Evolutionary conservation across 1,140 invertebrate species (phyloP), one percentile per base, ranked within the genome.

Genomic region (Mercenaria mercenaria): DNA sequence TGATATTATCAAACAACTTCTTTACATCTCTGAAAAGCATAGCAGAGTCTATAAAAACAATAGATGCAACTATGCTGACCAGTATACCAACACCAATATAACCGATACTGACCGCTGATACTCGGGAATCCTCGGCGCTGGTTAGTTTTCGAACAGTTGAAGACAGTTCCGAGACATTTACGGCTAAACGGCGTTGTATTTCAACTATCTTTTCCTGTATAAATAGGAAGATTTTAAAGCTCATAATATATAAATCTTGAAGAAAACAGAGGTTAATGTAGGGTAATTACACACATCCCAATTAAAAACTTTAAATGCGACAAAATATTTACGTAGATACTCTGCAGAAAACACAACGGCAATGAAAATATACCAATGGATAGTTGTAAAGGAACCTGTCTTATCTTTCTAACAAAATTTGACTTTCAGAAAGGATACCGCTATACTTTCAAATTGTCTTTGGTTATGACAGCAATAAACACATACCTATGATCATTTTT

Each of bases 81-180:
- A 90, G 26, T 2, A 90, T 50, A 0, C 72, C 82, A 47, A 86
- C 50, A 41, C 89, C 89, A 18, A 90, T 18, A 0, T 43, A 79
- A 3, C 89, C 89, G 43, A 90, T 90, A 41, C 89, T 86, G 0
- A 56, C 34, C 10, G 89, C 89, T 32, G 89, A 90, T 56, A 72
- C 41, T n/a, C 89, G 34, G 23, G 79, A 20, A 39, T 90, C 89
- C 18, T 84, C 59, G 18, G 89, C 89, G 77, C 89, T 90, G 0
- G 89, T 90, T 41, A 85, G 34, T 32, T 80, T 85, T 15, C 89
- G 81, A 4, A 90, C 86, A 0, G 89, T 90, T 15, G 89, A 79
- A 1, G 82, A 85, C 20, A 90, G 59, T n/a, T 80, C 32, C 2
- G 86, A 88, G 1, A 81, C 64, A 34, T 88, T 88, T 15, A 88